phyloP scores from a whole-genome alignment of 2,888 invertebrate genomes.

The Carterocephalus palaemon region DNA sequence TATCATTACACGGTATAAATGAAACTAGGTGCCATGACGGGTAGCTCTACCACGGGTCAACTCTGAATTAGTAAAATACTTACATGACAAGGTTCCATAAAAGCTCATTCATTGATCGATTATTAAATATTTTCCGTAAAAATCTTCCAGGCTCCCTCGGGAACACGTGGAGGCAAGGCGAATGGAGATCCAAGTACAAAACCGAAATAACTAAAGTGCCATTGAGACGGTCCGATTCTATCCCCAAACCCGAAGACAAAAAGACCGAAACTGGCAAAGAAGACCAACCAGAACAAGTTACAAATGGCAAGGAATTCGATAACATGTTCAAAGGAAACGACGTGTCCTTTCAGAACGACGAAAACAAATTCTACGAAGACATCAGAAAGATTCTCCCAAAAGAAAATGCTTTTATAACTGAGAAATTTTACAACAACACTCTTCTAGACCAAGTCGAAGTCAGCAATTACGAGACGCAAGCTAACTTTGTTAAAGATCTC shows the following conservation, averaged over 20 bases:
- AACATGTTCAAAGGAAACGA: slow-evolving; percentile 15
- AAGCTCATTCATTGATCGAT: too few species aligned
- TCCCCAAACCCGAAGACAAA: slow-evolving; percentile 28
- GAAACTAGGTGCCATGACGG: too few species aligned
- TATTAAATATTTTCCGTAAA: too few species aligned
- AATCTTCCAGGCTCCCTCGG: slow-evolving; percentile 83
- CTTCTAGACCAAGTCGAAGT: slow-evolving; percentile 47
- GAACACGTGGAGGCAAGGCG: slow-evolving; percentile 90
- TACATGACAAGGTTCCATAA: too few species aligned
- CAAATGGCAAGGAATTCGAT: slow-evolving; percentile 11
- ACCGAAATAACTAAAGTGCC: slow-evolving; percentile 51
- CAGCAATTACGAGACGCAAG: slow-evolving; percentile 59
- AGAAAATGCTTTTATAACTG: slow-evolving; percentile 55
- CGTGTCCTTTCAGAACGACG: slow-evolving; percentile 33
- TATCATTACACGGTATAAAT: too few species aligned
- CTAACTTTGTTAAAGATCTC: slow-evolving; percentile 60
- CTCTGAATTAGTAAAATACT: too few species aligned
- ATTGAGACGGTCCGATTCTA: slow-evolving; percentile 44
- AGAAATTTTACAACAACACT: slow-evolving; percentile 61
- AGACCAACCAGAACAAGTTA: slow-evolving; percentile 18
- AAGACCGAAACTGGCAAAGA: slow-evolving; percentile 22
- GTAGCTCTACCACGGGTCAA: too few species aligned
- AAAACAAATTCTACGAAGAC: slow-evolving; percentile 42
- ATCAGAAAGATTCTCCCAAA: slow-evolving; percentile 48
- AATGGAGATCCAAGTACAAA: slow-evolving; percentile 77